Evolutionary conservation across 1,140 invertebrate species (phyloP).

Genomic region (Drosophila lowei): DNA sequence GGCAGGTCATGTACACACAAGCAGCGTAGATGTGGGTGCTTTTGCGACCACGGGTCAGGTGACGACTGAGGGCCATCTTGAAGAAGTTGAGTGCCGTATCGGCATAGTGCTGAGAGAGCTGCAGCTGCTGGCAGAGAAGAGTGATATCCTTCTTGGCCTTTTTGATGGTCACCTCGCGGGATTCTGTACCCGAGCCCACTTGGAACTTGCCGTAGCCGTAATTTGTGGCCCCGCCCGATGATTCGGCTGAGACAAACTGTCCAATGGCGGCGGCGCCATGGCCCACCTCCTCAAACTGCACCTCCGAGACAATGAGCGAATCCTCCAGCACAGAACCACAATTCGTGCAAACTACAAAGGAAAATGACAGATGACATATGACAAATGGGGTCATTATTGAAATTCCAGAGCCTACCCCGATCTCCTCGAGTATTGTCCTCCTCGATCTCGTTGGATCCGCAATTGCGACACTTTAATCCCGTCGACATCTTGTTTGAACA

Average conservation of each 20-base stretch:
- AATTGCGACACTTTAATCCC: conserved; percentile 91
- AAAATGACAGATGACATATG: neutral
- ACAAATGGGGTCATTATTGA: neutral
- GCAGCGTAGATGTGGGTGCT: conserved; percentile 97
- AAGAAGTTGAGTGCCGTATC: conserved; percentile 98
- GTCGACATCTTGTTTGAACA: conserved; percentile 65
- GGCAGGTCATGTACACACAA: conserved; percentile 98
- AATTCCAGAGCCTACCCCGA: conserved; percentile 66
- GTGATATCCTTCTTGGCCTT: conserved; percentile 94
- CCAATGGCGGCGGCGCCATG: conserved; percentile 94
- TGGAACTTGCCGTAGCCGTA: conserved; percentile 91
- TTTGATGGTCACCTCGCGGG: conserved; percentile 93
- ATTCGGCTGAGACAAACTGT: conserved; percentile 95
- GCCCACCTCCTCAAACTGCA: conserved; percentile 97
- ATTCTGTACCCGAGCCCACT: conserved; percentile 92
- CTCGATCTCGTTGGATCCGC: conserved; percentile 97
- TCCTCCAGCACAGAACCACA: conserved; percentile 98
- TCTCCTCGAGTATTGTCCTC: conserved; percentile 95
- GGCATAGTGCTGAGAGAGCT: conserved; percentile 94
- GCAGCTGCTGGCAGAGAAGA: conserved; percentile 90
- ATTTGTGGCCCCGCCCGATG: conserved; percentile 90
- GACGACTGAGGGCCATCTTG: conserved; percentile 95
- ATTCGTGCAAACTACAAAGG: conserved; percentile 91
- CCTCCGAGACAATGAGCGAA: conserved; percentile 97
- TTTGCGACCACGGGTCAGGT: conserved; percentile 95